Evolutionary conservation across 2,888 invertebrate genomes (phyloP).

Genomic region (Leptura quadrifasciata): DNA sequence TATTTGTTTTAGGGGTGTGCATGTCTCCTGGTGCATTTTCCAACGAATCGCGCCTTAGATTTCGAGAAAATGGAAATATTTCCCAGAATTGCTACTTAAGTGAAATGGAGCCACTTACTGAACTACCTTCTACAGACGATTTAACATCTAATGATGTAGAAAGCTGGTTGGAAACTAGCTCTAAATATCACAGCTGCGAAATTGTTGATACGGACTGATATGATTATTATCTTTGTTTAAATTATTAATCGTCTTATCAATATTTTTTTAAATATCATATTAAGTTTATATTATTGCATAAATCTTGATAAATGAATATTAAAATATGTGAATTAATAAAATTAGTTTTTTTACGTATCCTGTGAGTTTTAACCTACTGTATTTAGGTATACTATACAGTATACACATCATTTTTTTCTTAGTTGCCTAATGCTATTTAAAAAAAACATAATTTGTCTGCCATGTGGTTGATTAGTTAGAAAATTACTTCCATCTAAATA

Average conservation of each 20-base stretch:
- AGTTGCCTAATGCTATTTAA: no score
- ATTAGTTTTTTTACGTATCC: background rate
- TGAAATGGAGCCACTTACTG: slow-evolving; percentile 82
- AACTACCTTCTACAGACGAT: slow-evolving; percentile 80
- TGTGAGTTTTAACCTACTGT: no score
- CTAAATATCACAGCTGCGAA: slow-evolving; percentile 86
- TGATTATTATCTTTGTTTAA: background rate
- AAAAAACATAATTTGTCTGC: no score
- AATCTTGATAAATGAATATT: background rate
- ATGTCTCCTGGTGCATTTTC: slow-evolving; percentile 70
- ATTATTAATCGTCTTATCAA: background rate
- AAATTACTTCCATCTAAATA: no score
- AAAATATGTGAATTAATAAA: background rate
- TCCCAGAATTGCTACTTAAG: slow-evolving; percentile 74
- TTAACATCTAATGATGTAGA: slow-evolving; percentile 82
- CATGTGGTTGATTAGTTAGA: no score
- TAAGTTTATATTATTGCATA: background rate
- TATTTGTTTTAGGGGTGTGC: slow-evolving; percentile 65
- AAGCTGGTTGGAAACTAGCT: slow-evolving; percentile 84
- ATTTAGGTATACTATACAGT: no score
- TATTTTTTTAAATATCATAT: background rate
- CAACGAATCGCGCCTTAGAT: slow-evolving; percentile 63
- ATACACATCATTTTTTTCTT: no score
- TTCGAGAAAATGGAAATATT: slow-evolving; percentile 70
- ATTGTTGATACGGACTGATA: slow-evolving; percentile 77